These are phyloP conservation scores for Gallirallus australis DNA, from an alignment of 2,797 vertebrate genomes.

Conservation along the genomic window DNA sequence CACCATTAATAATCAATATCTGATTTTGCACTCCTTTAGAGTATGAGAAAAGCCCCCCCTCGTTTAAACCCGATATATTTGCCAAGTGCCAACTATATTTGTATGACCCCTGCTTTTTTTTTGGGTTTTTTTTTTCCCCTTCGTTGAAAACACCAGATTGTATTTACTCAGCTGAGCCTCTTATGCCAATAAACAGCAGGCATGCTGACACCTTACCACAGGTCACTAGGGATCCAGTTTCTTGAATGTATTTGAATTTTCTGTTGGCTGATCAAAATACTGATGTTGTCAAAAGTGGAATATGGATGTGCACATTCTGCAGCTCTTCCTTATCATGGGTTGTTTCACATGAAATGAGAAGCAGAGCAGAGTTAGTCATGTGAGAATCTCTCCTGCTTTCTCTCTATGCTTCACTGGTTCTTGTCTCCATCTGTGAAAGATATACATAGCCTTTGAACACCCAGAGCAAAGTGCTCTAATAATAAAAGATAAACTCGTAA, in stretches of 20 bases:
- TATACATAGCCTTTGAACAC: neutral
- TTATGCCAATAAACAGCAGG: neutral
- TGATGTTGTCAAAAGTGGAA: constrained; percentile 55
- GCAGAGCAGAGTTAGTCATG: constrained; percentile 45
- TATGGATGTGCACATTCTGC: neutral
- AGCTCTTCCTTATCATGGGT: constrained; percentile 42
- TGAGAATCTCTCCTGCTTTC: constrained; percentile 49
- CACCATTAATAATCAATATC: neutral
- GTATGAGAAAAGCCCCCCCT: rapidly evolving
- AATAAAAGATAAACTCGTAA: constrained; percentile 1
- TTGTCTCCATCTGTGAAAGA: constrained; percentile 48
- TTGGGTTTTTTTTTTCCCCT: neutral
- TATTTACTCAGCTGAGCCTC: constrained; percentile 1
- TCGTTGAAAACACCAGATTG: neutral
- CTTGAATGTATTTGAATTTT: constrained; percentile 40
- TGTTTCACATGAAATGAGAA: constrained; percentile 63
- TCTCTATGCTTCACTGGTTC: constrained; percentile 59
- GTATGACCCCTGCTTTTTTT: neutral
- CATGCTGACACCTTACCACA: neutral
- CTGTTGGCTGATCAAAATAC: constrained; percentile 40
- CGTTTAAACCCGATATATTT: neutral
- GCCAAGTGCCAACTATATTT: neutral
- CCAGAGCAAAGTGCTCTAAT: neutral
- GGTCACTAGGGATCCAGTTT: constrained; percentile 22
- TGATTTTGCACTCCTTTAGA: neutral